phyloP scores from a whole-genome alignment of 2,797 vertebrate genomes.

The Coracias cyanogaster region DNA sequence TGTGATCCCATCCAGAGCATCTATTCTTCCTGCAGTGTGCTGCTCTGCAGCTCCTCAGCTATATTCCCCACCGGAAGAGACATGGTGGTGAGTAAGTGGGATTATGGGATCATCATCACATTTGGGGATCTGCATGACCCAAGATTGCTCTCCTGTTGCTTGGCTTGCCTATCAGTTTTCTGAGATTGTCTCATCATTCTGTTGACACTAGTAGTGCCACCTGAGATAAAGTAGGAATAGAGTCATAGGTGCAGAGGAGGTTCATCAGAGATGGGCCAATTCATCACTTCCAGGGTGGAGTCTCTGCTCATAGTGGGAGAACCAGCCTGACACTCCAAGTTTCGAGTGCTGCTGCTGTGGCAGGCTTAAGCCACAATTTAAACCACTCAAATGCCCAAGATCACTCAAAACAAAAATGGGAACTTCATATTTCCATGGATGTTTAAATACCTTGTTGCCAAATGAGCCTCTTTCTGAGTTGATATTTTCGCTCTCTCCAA shows the following conservation, averaged over 20 bases:
- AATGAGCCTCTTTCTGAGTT: background rate
- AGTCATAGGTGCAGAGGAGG: background rate
- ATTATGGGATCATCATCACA: background rate
- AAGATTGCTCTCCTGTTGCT: background rate
- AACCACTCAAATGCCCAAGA: background rate
- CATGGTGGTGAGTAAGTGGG: background rate
- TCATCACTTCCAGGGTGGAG: background rate
- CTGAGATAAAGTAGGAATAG: background rate
- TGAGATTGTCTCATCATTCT: background rate
- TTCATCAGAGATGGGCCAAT: background rate
- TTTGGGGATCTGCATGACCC: background rate
- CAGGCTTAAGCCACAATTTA: too few species aligned
- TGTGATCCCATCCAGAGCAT: background rate
- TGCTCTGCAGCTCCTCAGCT: background rate
- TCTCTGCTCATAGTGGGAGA: background rate
- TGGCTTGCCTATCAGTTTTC: background rate
- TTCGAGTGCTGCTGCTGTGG: background rate
- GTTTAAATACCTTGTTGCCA: background rate
- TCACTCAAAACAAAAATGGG: background rate
- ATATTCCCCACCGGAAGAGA: background rate
- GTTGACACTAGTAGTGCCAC: background rate
- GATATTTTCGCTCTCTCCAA: background rate
- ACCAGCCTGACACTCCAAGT: background rate
- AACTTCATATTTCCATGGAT: background rate
- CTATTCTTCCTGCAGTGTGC: fast-evolving